A percentile compares a stretch with the other conserved stretches of the same genome.
Evolutionary conservation across 2,888 invertebrate genomes (phyloP).

Genomic region (Parelbella ahira): DNA sequence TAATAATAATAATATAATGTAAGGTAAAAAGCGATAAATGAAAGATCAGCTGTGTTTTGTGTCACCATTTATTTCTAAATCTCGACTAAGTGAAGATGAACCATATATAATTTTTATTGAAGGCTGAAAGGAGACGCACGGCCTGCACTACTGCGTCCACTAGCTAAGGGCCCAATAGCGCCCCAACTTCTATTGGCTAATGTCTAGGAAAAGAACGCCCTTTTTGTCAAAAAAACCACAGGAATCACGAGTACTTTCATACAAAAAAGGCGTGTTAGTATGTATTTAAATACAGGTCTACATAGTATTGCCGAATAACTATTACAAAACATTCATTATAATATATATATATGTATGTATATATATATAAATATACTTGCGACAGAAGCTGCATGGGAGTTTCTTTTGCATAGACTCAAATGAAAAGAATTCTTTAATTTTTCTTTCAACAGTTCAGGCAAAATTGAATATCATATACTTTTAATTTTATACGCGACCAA

Average conservation of each 20-base stretch:
- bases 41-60: slow-evolving; percentile 72
- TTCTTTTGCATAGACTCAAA: slow-evolving; percentile 46
- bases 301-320: slow-evolving; percentile 37
- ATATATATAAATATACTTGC: slow-evolving; percentile 50
- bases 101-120: slow-evolving; percentile 57
- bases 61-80: slow-evolving; percentile 75
- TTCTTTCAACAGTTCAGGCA: slow-evolving; percentile 1
- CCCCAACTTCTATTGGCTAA: slow-evolving; percentile 29
- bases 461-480: background rate
- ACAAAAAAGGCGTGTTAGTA: slow-evolving; percentile 47
- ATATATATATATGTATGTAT: too few species aligned
- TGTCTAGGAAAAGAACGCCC: slow-evolving; percentile 23
- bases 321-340: slow-evolving; percentile 66
- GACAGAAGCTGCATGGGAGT: slow-evolving; percentile 45
- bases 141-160: slow-evolving; percentile 57
- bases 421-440: background rate
- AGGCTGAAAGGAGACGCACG: slow-evolving; percentile 71
- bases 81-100: slow-evolving; percentile 76
- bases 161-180: slow-evolving; percentile 30
- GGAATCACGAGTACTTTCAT: slow-evolving; percentile 22
- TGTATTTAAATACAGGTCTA: slow-evolving; percentile 49
- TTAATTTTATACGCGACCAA: background rate
- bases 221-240: slow-evolving; percentile 25
- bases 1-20: slow-evolving; percentile 41
- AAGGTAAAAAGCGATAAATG: slow-evolving; percentile 76